These are phyloP conservation scores for Campylomormyrus tamandua DNA, from an alignment of 2,113 vertebrate genomes.

Conservation along the genomic window DNA sequence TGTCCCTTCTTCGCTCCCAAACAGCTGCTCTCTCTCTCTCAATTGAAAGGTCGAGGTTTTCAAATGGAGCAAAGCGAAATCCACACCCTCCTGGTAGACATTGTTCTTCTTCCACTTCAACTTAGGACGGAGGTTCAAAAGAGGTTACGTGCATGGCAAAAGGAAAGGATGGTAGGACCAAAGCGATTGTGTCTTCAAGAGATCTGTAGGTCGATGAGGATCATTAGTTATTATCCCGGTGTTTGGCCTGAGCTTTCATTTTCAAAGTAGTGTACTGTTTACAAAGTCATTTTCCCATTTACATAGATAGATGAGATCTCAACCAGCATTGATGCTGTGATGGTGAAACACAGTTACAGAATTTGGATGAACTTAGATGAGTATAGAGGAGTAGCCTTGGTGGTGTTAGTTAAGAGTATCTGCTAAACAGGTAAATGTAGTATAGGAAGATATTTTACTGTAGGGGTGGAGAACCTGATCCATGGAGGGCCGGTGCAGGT, in stretches of 20 bases:
- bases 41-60: background rate
- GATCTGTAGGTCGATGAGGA: background rate
- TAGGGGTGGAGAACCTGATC: too few species aligned
- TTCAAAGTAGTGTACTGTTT: background rate
- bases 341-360: background rate
- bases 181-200: background rate
- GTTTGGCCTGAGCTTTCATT: background rate
- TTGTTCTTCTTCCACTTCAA: background rate
- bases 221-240: background rate
- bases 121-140: too few species aligned
- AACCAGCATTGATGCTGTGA: background rate
- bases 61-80: background rate
- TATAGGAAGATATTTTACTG: background rate
- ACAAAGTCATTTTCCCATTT: background rate
- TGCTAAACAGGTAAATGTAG: background rate
- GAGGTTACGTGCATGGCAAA: background rate
- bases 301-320: background rate
- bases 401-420: background rate
- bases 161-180: background rate
- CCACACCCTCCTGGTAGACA: background rate
- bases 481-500: too few species aligned
- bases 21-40: background rate
- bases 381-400: background rate
- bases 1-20: background rate
- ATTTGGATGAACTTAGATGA: background rate